A percentile compares a stretch with the other conserved stretches of the same genome.
Conservation (phyloP, 2,888 invertebrate genomes). For the Glaucopsyche alexis region DNA sequence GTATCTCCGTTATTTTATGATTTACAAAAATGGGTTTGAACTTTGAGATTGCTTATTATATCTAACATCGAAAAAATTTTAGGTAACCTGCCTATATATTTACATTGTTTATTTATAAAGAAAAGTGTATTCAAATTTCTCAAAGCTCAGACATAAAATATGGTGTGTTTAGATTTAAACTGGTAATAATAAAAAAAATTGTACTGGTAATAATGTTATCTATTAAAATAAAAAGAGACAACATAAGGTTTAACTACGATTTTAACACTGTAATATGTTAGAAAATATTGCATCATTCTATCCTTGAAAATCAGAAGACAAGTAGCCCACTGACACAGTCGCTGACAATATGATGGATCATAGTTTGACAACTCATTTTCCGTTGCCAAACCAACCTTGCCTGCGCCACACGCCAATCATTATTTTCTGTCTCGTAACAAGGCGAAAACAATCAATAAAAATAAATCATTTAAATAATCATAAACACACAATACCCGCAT, state of each 20-base stretch:
- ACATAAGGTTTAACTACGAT: not conserved
- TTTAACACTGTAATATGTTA: not conserved
- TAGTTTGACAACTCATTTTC: constrained; percentile 77
- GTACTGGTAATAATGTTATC: no score
- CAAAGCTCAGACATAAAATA: no score
- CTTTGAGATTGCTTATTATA: no score
- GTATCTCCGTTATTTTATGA: no score
- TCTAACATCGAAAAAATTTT: no score
- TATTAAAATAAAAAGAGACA: not conserved
- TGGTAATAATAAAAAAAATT: no score
- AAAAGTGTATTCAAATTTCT: no score
- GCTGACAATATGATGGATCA: constrained; percentile 60
- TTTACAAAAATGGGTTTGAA: no score
- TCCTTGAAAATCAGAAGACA: constrained; percentile 10
- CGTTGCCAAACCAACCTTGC: constrained; percentile 68
- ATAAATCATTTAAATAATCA: constrained; percentile 81
- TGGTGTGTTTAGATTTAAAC: no score
- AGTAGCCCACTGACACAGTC: not conserved
- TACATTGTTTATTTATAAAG: no score
- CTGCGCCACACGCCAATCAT: constrained; percentile 75
- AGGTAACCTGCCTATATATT: no score
- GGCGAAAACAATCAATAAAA: constrained; percentile 80
- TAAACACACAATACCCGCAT: constrained; percentile 79
- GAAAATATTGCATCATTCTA: not conserved
- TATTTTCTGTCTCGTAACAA: constrained; percentile 79